These are phyloP conservation scores for Gryon sp. DNA, from an alignment of 1,140 invertebrate species.

Conservation along the genomic window DNA sequence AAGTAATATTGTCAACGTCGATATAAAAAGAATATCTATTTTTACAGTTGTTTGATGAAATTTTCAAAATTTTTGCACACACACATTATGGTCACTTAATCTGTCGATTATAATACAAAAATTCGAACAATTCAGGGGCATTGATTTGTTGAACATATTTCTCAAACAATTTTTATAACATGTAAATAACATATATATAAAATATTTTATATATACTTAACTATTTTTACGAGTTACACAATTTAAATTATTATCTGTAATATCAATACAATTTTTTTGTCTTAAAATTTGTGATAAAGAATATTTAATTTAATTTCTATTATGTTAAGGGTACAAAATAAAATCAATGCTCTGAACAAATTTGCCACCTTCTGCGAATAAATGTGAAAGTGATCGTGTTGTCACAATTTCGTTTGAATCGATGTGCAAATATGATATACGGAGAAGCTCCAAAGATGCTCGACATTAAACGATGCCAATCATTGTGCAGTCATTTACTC, in stretches of 20 bases:
- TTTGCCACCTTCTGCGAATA: not conserved
- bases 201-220: too few relatives aligned
- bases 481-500: slow-evolving; percentile 17
- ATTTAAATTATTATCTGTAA: too few relatives aligned
- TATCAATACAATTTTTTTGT: not conserved
- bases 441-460: slow-evolving; percentile 7
- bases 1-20: slow-evolving; percentile 21
- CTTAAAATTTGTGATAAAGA: too few relatives aligned
- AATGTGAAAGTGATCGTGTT: slow-evolving; percentile 6
- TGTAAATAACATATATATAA: too few relatives aligned
- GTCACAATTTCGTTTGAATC: slow-evolving; percentile 9
- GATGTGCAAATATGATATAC: slow-evolving; percentile 20
- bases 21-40: slow-evolving; percentile 28
- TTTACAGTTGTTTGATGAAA: slow-evolving; percentile 20
- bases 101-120: not conserved
- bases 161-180: too few relatives aligned
- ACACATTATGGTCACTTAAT: not conserved
- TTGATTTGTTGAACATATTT: not conserved
- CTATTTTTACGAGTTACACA: too few relatives aligned
- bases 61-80: slow-evolving; percentile 12
- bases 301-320: too few relatives aligned
- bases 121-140: slow-evolving; percentile 5
- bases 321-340: too few relatives aligned
- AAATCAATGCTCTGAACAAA: too few relatives aligned
- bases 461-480: slow-evolving; percentile 21